These are phyloP conservation scores for human (Homo sapiens) DNA, from an alignment of 2,113 vertebrate species.

Conservation along the genomic window DNA sequence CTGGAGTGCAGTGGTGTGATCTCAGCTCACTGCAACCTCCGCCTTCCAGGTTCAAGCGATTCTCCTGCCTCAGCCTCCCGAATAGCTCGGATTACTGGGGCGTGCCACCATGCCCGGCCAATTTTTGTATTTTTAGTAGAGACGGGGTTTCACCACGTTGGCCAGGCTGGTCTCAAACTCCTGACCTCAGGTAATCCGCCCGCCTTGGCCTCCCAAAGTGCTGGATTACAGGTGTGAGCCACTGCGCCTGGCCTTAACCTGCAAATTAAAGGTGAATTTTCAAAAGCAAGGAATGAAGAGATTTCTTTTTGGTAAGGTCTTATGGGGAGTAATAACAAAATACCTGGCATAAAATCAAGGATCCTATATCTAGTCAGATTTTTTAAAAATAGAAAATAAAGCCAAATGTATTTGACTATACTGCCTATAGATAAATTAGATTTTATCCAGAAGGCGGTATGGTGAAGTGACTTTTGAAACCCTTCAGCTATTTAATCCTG, in stretches of 20 bases:
- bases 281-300: not conserved
- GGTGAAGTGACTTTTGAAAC: not conserved
- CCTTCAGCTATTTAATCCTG: not conserved
- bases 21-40: no score
- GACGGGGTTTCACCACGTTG: no score
- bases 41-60: no score
- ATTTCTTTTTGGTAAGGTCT: not conserved
- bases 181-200: no score
- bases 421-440: not conserved
- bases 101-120: no score
- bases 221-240: no score
- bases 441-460: not conserved
- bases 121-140: no score
- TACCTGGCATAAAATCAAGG: not conserved
- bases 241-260: rapidly evolving
- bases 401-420: not conserved
- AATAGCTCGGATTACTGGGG: no score
- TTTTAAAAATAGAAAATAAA: not conserved
- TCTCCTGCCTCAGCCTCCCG: no score
- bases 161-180: no score
- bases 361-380: not conserved
- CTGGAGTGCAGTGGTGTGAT: no score
- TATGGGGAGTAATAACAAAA: not conserved
- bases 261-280: constrained; percentile 17
- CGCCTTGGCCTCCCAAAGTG: no score